These are phyloP conservation scores for Orycteropus afer DNA, from an alignment of 2,113 vertebrate genomes.

Conservation along the genomic window DNA sequence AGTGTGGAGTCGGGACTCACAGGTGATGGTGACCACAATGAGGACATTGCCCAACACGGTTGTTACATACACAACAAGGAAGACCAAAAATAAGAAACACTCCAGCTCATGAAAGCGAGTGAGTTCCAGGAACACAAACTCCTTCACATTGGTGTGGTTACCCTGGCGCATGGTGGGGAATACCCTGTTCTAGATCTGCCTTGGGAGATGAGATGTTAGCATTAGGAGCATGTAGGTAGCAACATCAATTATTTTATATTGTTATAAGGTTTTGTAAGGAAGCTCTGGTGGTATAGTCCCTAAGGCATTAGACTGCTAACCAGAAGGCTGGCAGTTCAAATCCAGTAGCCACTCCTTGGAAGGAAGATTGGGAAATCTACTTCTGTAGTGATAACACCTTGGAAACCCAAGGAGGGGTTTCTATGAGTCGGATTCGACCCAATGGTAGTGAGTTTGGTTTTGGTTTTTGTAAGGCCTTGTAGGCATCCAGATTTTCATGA, in stretches of 20 bases:
- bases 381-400: too few relatives aligned
- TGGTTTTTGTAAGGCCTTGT: too few relatives aligned
- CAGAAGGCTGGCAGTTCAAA: too few relatives aligned
- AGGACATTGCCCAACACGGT: constrained; percentile 67
- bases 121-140: constrained; percentile 75
- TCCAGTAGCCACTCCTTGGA: too few relatives aligned
- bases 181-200: not conserved
- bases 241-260: not conserved
- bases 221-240: not conserved
- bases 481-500: not conserved
- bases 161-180: not conserved
- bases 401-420: too few relatives aligned
- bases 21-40: constrained; percentile 62
- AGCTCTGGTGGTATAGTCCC: too few relatives aligned
- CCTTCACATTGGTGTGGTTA: constrained; percentile 66
- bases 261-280: not conserved
- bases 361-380: too few relatives aligned
- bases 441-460: too few relatives aligned
- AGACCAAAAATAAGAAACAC: constrained; percentile 5
- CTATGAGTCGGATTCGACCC: too few relatives aligned
- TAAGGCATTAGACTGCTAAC: too few relatives aligned
- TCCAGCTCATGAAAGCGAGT: constrained; percentile 57
- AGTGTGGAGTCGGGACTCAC: constrained; percentile 65
- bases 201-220: not conserved
- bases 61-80: constrained; percentile 55